These are phyloP conservation scores for Drosophila sordidula DNA, from an alignment of 2,888 invertebrate genomes.

Conservation along the genomic window DNA sequence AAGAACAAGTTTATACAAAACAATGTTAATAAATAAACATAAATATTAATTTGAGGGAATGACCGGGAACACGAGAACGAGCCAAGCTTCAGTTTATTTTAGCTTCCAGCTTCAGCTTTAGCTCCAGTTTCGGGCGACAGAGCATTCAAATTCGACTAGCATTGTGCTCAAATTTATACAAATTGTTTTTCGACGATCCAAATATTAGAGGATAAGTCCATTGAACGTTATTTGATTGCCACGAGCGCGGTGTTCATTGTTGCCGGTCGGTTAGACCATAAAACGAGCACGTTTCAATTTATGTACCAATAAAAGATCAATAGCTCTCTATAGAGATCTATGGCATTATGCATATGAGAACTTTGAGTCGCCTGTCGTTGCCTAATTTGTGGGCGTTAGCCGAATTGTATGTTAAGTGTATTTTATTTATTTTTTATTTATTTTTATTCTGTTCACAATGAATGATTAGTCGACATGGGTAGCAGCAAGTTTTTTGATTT, in stretches of 20 bases:
- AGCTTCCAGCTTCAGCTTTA: not conserved
- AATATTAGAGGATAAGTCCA: conserved; percentile 42
- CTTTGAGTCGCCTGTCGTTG: conserved; percentile 14
- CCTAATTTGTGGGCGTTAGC: conserved; percentile 62
- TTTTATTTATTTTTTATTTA: conserved; percentile 6
- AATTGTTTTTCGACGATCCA: conserved; percentile 32
- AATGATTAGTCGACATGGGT: conserved; percentile 39
- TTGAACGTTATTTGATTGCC: conserved; percentile 35
- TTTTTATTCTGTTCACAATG: conserved; percentile 13
- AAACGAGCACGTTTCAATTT: conserved; percentile 71
- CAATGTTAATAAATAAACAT: conserved; percentile 78
- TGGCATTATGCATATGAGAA: conserved; percentile 27
- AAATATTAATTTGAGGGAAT: conserved; percentile 81
- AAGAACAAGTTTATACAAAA: conserved; percentile 78
- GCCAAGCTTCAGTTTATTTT: conserved; percentile 14
- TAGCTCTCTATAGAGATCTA: conserved; percentile 36
- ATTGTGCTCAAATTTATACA: conserved; percentile 13
- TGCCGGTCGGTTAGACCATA: conserved; percentile 40
- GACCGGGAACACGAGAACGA: conserved; percentile 57
- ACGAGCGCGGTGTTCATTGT: conserved; percentile 37
- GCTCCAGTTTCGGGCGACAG: conserved; percentile 8
- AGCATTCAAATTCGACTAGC: conserved; percentile 24
- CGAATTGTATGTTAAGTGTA: conserved; percentile 40
- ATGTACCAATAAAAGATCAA: conserved; percentile 58
- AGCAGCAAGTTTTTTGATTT: conserved; percentile 44